Base-by-base conservation (phyloP, 2,113 vertebrate genomes). In the Brevimyrus niger region DNA sequence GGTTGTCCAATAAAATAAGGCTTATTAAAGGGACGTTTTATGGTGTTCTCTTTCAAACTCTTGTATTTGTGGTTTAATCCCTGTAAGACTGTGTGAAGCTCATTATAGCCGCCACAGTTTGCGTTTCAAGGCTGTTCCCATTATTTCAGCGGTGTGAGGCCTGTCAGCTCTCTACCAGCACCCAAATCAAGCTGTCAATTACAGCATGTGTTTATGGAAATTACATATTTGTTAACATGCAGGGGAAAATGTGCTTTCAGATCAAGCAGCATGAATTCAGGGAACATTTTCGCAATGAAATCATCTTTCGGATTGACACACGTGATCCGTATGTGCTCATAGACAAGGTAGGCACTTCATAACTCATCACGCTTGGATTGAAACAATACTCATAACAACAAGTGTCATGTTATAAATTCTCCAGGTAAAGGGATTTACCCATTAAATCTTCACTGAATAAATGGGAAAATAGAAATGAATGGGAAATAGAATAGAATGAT, bases 151-250 rank as follows among this genome's bases (percentile, higher is more conserved):
- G 27, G 35, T n/a, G 38, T 31, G 44, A 31, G 50, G 47, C 11
- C 85, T 87, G 48, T 86, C 84, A 86, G 94, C 92, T 92, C 91
- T 91, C 94, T 93, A 93, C 93, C 93, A 93, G 93, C 94, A 93
- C 94, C 94, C 93, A 94, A 95, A 96, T 96, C 94, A 95, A 95
- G 94, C 93, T 96, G 95, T 96, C 95, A 96, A 94, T 96, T 95
- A 95, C 94, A 92, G 93, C 91, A 94, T 92, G 93, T 95, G 94
- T 96, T 96, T 96, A 96, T 95, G 95, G 94, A 96, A 96, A 96
- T 96, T 94, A 95, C 94, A 96, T 96, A 95, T 95, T 96, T 96
- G 95, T 96, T 96, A 96, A 96, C 95, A 95, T 96, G 94, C 94
- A 93, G 95, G 94, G 94, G 94, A 42, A 96, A 95, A 95, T 95